phyloP scores from a whole-genome alignment of 2,888 invertebrate species.

The Ophonus ardosiacus region DNA sequence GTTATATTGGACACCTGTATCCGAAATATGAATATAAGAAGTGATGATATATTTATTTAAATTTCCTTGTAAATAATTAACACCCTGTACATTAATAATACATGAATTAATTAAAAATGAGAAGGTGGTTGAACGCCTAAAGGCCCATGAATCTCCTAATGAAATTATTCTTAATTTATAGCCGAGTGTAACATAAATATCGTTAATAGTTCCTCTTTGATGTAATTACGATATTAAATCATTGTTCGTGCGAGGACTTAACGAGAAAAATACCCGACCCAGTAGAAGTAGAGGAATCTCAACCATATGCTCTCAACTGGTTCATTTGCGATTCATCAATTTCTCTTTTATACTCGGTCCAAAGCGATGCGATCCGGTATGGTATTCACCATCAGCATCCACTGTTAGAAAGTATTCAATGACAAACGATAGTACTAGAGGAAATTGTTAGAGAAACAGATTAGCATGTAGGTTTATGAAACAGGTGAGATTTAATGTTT shows the following conservation, averaged over 20 bases:
- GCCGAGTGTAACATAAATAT: slow-evolving; percentile 9
- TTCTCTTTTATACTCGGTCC: slow-evolving; percentile 21
- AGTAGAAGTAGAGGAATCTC: too few species aligned
- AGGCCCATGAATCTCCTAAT: slow-evolving; percentile 17
- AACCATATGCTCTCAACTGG: neutral
- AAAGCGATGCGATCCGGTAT: neutral
- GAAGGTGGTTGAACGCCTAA: slow-evolving; percentile 1
- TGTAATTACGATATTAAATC: slow-evolving; percentile 36
- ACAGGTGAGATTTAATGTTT: neutral
- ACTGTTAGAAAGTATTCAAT: slow-evolving; percentile 27
- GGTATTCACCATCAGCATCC: neutral
- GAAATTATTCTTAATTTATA: slow-evolving; percentile 25
- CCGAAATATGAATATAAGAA: neutral
- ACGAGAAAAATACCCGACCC: neutral
- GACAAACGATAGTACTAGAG: slow-evolving; percentile 10
- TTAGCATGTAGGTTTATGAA: neutral
- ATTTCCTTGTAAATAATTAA: neutral
- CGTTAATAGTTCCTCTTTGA: slow-evolving; percentile 8
- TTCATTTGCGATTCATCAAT: slow-evolving; percentile 24
- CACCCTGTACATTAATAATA: neutral
- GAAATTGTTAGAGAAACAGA: slow-evolving; percentile 3
- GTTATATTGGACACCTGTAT: neutral
- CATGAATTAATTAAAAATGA: neutral
- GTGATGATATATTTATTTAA: neutral
- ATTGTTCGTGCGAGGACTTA: slow-evolving; percentile 16